Conservation (phyloP, 2,797 vertebrate genomes). For the Ataeniobius toweri region DNA sequence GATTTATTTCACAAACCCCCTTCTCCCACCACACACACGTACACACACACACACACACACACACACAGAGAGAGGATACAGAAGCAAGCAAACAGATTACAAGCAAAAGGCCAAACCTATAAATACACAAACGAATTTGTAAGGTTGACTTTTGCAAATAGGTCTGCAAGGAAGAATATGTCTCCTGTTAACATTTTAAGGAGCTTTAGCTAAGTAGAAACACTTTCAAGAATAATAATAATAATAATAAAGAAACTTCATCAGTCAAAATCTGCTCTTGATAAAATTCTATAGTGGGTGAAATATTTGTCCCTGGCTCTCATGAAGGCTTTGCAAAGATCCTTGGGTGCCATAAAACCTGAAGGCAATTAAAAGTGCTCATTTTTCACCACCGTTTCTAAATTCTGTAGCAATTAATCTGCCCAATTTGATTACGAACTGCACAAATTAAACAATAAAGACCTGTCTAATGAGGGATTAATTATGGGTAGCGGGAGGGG, state of each 20-base stretch:
- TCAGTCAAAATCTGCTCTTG: slow-evolving; percentile 82
- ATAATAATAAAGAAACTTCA: slow-evolving; percentile 66
- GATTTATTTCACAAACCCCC: too few species aligned
- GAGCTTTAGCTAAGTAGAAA: slow-evolving; percentile 87
- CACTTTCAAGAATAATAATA: slow-evolving; percentile 77
- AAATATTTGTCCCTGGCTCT: slow-evolving; percentile 88
- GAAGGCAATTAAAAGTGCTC: slow-evolving; percentile 85
- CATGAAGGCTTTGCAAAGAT: slow-evolving; percentile 81
- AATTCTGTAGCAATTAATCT: slow-evolving; percentile 98
- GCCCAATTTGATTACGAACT: slow-evolving; percentile 99
- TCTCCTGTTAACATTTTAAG: slow-evolving; percentile 89
- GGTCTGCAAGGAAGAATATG: slow-evolving; percentile 87
- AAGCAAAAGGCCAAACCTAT: slow-evolving; percentile 70
- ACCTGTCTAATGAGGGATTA: slow-evolving; percentile 99
- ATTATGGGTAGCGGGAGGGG: slow-evolving; percentile 95
- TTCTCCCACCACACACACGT: too few species aligned
- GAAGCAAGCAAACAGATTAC: slow-evolving; percentile 55
- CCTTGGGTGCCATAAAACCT: slow-evolving; percentile 81
- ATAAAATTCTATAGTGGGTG: slow-evolving; percentile 64
- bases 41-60: too few species aligned
- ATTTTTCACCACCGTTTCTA: slow-evolving; percentile 91
- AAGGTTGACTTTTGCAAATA: slow-evolving; percentile 81
- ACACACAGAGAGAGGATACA: slow-evolving; percentile 24
- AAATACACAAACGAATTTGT: slow-evolving; percentile 81
- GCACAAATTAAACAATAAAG: slow-evolving; percentile 99